Base-by-base conservation (phyloP, 2,797 vertebrate species). In the Brachyalestes nurse region DNA sequence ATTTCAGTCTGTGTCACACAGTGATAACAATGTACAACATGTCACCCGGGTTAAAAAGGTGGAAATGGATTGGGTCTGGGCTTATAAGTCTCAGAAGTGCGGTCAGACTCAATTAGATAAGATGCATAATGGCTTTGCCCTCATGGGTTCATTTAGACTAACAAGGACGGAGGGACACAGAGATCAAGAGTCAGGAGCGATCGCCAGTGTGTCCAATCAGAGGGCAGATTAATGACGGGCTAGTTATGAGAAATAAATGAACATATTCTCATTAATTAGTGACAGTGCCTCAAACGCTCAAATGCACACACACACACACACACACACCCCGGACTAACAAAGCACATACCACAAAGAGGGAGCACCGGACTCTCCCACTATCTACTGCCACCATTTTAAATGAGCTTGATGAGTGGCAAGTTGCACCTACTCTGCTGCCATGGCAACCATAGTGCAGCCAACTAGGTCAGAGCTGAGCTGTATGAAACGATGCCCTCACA, bases 341-440 rank as follows among this genome's bases (percentile, higher is more conserved):
- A 49, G 7, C 6, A 51, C 19, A 1, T 28, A 55, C 55, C 21
- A 65, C 49, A 38, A 71, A 62, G 73, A 51, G 45, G 61, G 60
- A 23, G 40, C 23, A n/a, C 42, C 51, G 70, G 72, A 74, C 75
- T 79, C 19, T 66, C 81, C 67, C 71, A 76, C 77, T 51, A 16
- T 84, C 77, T 72, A 55, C 73, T 78, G 75, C 82, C 84, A 84
- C 84, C 84, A 84, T 87, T 85, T 85, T 82, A 85, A 93, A 90
- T 90, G 88, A 92, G 91, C 86, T 87, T 90, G 90, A 91, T 94
- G 93, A 94, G 89, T 93, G 93, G 92, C 93, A 93, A 93, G 93
- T 95, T 91, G 92, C 91, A 94, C 92, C 91, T 93, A 92, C 93
- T 92, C 93, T 87, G 92, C 93, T 92, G 88, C 92, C 93, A 95